Percentiles rank a stretch among this genome's conserved stretches.
Conservation (phyloP, 2,113 vertebrate species). For the Neotoma lepida region DNA sequence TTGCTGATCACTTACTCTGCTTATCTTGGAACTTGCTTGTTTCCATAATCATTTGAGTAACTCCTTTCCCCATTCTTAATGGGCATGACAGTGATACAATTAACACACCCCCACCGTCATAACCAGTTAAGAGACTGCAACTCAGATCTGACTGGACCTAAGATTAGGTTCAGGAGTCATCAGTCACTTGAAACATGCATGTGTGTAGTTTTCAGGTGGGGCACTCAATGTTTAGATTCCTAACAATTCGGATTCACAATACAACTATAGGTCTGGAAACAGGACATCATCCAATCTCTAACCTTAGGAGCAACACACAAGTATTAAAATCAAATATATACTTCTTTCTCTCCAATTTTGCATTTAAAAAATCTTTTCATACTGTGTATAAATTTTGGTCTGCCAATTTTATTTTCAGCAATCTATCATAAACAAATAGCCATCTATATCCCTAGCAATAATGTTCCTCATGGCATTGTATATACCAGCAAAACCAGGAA, state of each 20-base stretch:
- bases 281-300: not conserved
- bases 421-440: not conserved
- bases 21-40: not conserved
- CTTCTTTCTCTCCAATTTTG: not conserved
- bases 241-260: not conserved
- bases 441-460: not conserved
- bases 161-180: not conserved
- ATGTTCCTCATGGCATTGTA: not conserved
- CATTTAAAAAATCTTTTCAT: not conserved
- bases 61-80: not conserved
- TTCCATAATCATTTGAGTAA: not conserved
- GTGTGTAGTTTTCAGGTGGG: not conserved
- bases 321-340: conserved; percentile 6
- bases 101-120: not conserved
- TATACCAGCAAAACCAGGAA: not conserved
- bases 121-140: not conserved
- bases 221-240: not conserved
- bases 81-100: not conserved
- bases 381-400: not conserved
- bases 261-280: not conserved
- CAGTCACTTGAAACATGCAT: not conserved
- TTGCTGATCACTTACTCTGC: not conserved
- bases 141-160: not conserved
- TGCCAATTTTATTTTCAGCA: not conserved
- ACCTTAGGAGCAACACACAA: not conserved